Evolutionary conservation across 53 echinoderm and acorn worm genomes (phyloP), one percentile per base, ranked within the genome.

Genomic region (Luidia sarsii): DNA sequence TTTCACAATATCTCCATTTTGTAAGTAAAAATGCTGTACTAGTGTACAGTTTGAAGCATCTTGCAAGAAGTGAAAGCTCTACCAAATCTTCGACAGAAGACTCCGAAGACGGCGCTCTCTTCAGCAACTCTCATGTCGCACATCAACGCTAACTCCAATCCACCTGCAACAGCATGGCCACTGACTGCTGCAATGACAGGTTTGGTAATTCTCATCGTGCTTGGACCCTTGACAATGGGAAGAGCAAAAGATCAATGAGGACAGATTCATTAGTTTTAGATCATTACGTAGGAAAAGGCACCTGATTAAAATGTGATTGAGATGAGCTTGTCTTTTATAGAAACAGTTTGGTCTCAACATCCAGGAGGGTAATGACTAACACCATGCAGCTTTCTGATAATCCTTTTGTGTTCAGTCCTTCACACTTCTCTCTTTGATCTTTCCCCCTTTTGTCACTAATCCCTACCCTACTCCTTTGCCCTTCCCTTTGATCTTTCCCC

Each of bases 71-170:
- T 29, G 29, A 64, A 67, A 32, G n/a, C 63, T n/a, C 86, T 83
- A 96, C 96, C 96, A 73, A 96, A 96, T 86, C 96, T 70, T 33
- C 96, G 63, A 64, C 91, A 91, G 73, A 96, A 96, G 34, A 96
- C 67, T 4, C 96, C 96, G 50, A 96, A 87, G 9, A 75, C 81
- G n/a, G 93, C 77, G 34, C 93, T 91, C 59, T 89, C 71, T 43
- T 96, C 96, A 4, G 90, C 96, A 4, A 96, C 86, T 20, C 96
- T 82, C 89, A 96, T 88, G 31, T 96, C 96, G 49, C 96, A 96
- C 63, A 96, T 88, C 28, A 96, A 37, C 14, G 96, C 79, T 3
- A 96, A 59, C 59, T 96, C 96, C 86, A 96, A 29, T 2, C 96
- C 96, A 1, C 96, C 96, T 6, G 96, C 96, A 3, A 96, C 96